phyloP scores from a whole-genome alignment of 2,888 invertebrate species.

The Mystacides longicornis region DNA sequence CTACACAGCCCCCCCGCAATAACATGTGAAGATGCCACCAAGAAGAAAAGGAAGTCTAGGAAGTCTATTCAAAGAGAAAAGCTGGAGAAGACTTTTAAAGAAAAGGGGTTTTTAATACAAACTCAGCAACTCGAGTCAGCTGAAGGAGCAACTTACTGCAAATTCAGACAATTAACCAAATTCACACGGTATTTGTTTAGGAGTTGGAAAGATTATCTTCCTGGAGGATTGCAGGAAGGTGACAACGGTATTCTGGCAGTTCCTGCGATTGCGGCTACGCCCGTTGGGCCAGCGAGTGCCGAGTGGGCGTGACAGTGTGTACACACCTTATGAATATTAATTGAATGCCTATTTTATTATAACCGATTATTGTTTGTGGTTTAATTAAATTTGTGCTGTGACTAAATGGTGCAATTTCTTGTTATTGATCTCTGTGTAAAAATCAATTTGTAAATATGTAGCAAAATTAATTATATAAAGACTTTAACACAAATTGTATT shows the following conservation, averaged over 20 bases:
- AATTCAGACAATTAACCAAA: constrained; percentile 82
- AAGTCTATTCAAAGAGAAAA: constrained; percentile 82
- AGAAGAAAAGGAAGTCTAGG: constrained; percentile 65
- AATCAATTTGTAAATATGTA: background rate
- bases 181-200: constrained; percentile 86
- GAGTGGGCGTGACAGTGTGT: constrained; percentile 13
- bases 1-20: constrained; percentile 28
- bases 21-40: constrained; percentile 39
- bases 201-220: constrained; percentile 90
- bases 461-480: too few species aligned
- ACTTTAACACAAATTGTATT: background rate
- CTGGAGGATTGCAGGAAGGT: constrained; percentile 42
- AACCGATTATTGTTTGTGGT: background rate
- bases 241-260: background rate
- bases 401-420: constrained; percentile 1
- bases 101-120: constrained; percentile 87
- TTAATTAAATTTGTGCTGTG: background rate
- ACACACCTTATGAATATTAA: background rate
- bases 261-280: constrained; percentile 8
- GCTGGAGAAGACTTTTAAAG: constrained; percentile 85
- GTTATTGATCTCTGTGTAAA: background rate
- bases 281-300: constrained; percentile 10
- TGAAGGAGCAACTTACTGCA: constrained; percentile 90
- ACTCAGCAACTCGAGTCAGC: constrained; percentile 89
- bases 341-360: background rate